phyloP scores from a whole-genome alignment of 2,888 invertebrate species.

The Plebejus argus region DNA sequence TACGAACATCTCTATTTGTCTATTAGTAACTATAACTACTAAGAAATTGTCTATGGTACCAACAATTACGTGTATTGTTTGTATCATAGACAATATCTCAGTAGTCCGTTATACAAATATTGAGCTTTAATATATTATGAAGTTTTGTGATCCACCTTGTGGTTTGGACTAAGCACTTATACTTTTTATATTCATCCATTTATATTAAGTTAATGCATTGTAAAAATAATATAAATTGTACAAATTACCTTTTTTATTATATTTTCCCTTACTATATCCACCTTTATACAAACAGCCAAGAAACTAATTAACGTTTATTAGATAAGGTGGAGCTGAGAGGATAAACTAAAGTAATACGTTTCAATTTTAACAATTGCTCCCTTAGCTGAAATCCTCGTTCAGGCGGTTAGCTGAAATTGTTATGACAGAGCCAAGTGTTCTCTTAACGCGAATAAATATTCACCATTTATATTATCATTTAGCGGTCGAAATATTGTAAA shows the following conservation, averaged over 20 bases:
- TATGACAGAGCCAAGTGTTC: constrained; percentile 21
- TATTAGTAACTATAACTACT: too few relatives aligned
- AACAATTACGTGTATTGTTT: too few relatives aligned
- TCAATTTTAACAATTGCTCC: constrained; percentile 30
- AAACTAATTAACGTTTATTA: constrained; percentile 24
- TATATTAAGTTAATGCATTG: not conserved
- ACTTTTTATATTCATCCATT: not conserved
- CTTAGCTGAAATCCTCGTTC: constrained; percentile 18
- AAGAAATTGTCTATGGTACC: too few relatives aligned
- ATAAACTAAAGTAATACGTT: constrained; percentile 30
- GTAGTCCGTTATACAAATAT: too few relatives aligned
- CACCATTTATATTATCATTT: constrained; percentile 13
- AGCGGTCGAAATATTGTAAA: not conserved
- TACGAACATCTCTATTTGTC: not conserved
- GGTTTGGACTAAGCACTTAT: too few relatives aligned
- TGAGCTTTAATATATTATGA: too few relatives aligned
- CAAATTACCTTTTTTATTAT: not conserved
- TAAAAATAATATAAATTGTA: not conserved
- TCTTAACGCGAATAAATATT: constrained; percentile 14
- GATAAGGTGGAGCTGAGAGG: constrained; percentile 16
- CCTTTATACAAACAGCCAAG: not conserved
- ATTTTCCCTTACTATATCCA: not conserved
- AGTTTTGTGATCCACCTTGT: too few relatives aligned
- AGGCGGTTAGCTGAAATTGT: constrained; percentile 2
- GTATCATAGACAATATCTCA: too few relatives aligned